These are phyloP conservation scores for Anabas testudineus DNA, from an alignment of 2,797 vertebrate genomes.

Conservation along the genomic window DNA sequence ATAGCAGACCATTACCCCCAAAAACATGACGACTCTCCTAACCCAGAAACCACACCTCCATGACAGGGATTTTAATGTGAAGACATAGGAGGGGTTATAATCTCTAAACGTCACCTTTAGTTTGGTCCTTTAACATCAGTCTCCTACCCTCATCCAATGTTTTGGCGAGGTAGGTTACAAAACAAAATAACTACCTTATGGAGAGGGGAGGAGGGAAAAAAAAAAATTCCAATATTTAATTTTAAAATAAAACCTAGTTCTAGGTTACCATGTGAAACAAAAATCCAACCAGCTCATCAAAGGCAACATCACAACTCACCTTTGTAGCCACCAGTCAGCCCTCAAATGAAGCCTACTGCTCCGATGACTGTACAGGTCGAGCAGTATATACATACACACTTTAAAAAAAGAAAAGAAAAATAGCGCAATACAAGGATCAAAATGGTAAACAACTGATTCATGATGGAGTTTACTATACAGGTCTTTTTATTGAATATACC, in stretches of 20 bases:
- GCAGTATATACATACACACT: slow-evolving; percentile 55
- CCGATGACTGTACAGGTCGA: slow-evolving; percentile 52
- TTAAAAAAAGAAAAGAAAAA: slow-evolving; percentile 44
- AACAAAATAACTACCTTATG: slow-evolving; percentile 68
- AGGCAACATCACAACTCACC: slow-evolving; percentile 56
- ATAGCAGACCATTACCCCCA: slow-evolving; percentile 80
- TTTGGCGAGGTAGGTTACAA: slow-evolving; percentile 82
- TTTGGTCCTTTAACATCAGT: slow-evolving; percentile 78
- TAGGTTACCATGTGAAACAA: slow-evolving; percentile 16
- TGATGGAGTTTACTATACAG: slow-evolving; percentile 74
- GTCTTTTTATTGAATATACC: slow-evolving; percentile 80
- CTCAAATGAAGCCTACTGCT: slow-evolving; percentile 54
- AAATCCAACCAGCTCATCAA: slow-evolving; percentile 29
- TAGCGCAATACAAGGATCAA: slow-evolving; percentile 61
- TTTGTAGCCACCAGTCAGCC: slow-evolving; percentile 26
- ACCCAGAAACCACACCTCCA: slow-evolving; percentile 65
- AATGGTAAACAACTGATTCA: slow-evolving; percentile 70
- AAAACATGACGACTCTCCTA: slow-evolving; percentile 57
- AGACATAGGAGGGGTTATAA: slow-evolving; percentile 41
- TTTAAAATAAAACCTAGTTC: slow-evolving; percentile 40
- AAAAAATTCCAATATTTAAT: slow-evolving; percentile 14
- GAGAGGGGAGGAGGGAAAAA: neutral
- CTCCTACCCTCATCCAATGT: slow-evolving; percentile 49
- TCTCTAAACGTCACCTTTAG: slow-evolving; percentile 64
- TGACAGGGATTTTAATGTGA: slow-evolving; percentile 65